Conservation (phyloP, 2,113 vertebrate species). For the Bostrychus sinensis region DNA sequence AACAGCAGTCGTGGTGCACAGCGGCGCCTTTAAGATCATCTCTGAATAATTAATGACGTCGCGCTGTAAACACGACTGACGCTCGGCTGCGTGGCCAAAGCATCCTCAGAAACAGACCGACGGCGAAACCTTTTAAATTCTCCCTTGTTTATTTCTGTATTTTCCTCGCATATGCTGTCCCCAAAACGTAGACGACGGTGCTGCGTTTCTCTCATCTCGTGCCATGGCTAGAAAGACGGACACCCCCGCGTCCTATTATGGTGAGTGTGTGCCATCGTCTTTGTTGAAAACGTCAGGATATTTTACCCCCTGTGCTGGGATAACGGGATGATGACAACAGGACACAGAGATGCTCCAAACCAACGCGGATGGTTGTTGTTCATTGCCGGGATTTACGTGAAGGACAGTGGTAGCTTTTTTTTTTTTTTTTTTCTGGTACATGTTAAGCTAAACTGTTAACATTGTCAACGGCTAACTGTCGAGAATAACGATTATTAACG, state of each 20-base stretch:
- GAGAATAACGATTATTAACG: constrained; percentile 9
- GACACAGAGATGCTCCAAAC: neutral
- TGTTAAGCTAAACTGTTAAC: neutral
- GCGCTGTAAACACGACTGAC: constrained; percentile 80
- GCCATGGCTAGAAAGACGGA: constrained; percentile 79
- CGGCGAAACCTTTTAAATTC: constrained; percentile 27
- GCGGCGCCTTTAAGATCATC: constrained; percentile 70
- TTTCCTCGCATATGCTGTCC: constrained; percentile 76
- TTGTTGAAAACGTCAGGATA: constrained; percentile 58
- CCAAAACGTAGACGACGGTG: constrained; percentile 65
- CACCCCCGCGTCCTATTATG: constrained; percentile 73
- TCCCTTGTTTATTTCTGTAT: constrained; percentile 45
- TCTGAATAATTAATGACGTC: constrained; percentile 75
- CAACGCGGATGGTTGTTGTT: neutral
- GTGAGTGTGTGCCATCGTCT: constrained; percentile 66
- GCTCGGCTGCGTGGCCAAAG: constrained; percentile 74
- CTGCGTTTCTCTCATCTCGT: constrained; percentile 57
- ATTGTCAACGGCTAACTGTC: constrained; percentile 18
- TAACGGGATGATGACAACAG: constrained; percentile 24
- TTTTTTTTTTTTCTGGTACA: too few species aligned
- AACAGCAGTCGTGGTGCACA: neutral
- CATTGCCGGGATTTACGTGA: neutral
- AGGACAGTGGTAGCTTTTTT: constrained; percentile 8
- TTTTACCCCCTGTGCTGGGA: constrained; percentile 20
- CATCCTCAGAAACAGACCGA: constrained; percentile 58